Base-by-base conservation (phyloP, 2,113 vertebrate genomes). In the Otis tarda region DNA sequence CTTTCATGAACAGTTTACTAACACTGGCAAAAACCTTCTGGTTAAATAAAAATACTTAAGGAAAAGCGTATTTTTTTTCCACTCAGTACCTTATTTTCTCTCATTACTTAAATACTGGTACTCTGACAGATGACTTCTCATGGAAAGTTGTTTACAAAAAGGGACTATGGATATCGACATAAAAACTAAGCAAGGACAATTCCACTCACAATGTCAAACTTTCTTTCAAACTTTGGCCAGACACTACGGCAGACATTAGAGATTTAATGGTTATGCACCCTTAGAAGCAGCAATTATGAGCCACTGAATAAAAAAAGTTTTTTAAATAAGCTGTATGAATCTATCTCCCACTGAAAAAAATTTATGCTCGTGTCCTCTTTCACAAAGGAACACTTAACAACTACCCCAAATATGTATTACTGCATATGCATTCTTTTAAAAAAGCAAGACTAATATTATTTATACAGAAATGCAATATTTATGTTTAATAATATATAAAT, bases 1-100 rank as follows among this genome's bases (percentile, higher is more conserved):
- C 45, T 94, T 97, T 68, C 86, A 45, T 68, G 73, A 95, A 75
- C 5, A 28, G 31, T 64, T 97, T 89, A 70, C 83, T 82, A 83
- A 37, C 59, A 49, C 70, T 75, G 33, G 87, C 14, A 85, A 94
- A 53, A 91, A 39, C 49, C 45, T 85, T n/a, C 7, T 41, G 19
- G 92, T 19, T 94, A 94, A 95, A 95, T 30, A 57, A 82, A 75
- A 74, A 33, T 27, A 83, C 23, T 90, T 82, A 12, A 57, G 47
- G 8, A 87, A 94, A 87, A 86, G 41, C 13, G 5, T 7, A 15
- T 10, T 68, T 80, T 35, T 41, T 35, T 45, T 21, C 10, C 21
- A 60, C 11, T 84, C 13, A 6, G 41, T 43, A 65, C 2, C 1
- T 75, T 77, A 55, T 81, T 70, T 75, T 89, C 41, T 59, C 50